Percentiles rank a stretch among this genome's conserved stretches.
phyloP scores from a whole-genome alignment of 2,797 vertebrate species.

The Decapterus maruadsi region DNA sequence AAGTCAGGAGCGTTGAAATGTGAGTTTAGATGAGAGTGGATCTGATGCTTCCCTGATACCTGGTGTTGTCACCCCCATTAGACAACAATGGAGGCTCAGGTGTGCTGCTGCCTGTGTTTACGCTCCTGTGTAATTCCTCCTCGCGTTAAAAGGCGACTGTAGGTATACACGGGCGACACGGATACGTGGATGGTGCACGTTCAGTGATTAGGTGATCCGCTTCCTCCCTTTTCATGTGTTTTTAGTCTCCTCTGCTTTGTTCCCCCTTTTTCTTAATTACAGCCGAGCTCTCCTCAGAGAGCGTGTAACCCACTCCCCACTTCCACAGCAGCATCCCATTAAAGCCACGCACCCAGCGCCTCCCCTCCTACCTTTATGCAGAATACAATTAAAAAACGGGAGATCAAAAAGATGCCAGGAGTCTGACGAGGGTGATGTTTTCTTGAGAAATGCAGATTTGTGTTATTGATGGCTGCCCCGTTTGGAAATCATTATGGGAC shows the following conservation, averaged over 20 bases:
- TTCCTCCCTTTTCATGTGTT: constrained; percentile 83
- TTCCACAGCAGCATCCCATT: constrained; percentile 78
- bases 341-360: constrained; percentile 58
- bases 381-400: constrained; percentile 84
- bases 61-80: constrained; percentile 5
- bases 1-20: not conserved
- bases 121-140: constrained; percentile 22
- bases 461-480: constrained; percentile 84
- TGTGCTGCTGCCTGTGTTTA: constrained; percentile 49
- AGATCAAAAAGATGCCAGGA: constrained; percentile 86
- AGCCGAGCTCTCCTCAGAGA: constrained; percentile 83
- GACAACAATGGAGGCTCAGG: constrained; percentile 48
- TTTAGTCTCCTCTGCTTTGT: constrained; percentile 85
- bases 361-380: constrained; percentile 66
- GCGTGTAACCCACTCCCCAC: constrained; percentile 72
- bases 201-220: constrained; percentile 80
- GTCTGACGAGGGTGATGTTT: constrained; percentile 78
- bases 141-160: constrained; percentile 38
- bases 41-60: constrained; percentile 11
- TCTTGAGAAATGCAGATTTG: constrained; percentile 85
- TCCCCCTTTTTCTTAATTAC: constrained; percentile 86
- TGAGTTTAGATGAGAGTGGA: constrained; percentile 1
- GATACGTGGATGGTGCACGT: constrained; percentile 40
- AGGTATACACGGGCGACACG: constrained; percentile 10
- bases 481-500: constrained; percentile 85